Conservation (phyloP, 2,113 vertebrate genomes). For the Holacanthus passer region DNA sequence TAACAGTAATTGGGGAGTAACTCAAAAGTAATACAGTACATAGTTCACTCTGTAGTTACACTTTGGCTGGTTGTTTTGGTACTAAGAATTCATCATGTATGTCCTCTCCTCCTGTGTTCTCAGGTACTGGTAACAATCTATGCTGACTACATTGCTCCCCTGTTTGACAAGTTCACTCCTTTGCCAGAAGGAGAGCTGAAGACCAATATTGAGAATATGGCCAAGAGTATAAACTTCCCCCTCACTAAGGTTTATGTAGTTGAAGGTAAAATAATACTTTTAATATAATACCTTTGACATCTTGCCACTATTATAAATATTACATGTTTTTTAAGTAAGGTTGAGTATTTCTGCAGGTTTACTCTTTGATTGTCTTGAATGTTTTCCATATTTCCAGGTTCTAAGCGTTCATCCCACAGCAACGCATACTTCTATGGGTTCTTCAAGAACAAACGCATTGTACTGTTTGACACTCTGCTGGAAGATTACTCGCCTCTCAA, state of each 20-base stretch:
- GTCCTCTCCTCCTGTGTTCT: conserved; percentile 11
- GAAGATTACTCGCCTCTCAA: conserved; percentile 95
- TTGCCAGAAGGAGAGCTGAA: conserved; percentile 96
- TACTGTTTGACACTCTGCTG: conserved; percentile 96
- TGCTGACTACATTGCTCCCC: conserved; percentile 97
- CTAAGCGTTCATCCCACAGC: conserved; percentile 98
- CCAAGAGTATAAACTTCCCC: conserved; percentile 94
- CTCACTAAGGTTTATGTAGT: conserved; percentile 98
- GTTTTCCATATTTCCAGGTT: conserved; percentile 84
- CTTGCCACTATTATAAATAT: not conserved
- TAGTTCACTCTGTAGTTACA: not conserved
- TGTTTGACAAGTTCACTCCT: conserved; percentile 98
- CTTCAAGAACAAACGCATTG: conserved; percentile 99
- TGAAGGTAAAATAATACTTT: conserved; percentile 87
- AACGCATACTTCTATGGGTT: conserved; percentile 99
- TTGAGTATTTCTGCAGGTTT: not conserved
- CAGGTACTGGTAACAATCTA: conserved; percentile 99
- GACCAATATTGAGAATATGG: conserved; percentile 93
- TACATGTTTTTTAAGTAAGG: not conserved
- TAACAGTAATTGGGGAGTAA: not conserved
- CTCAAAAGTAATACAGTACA: not conserved
- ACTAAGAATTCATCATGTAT: not conserved
- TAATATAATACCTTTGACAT: not conserved
- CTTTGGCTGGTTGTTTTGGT: not conserved
- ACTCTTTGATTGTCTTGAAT: not conserved